phyloP scores from a whole-genome alignment of 2,113 vertebrate species.

The Macrotus californicus region DNA sequence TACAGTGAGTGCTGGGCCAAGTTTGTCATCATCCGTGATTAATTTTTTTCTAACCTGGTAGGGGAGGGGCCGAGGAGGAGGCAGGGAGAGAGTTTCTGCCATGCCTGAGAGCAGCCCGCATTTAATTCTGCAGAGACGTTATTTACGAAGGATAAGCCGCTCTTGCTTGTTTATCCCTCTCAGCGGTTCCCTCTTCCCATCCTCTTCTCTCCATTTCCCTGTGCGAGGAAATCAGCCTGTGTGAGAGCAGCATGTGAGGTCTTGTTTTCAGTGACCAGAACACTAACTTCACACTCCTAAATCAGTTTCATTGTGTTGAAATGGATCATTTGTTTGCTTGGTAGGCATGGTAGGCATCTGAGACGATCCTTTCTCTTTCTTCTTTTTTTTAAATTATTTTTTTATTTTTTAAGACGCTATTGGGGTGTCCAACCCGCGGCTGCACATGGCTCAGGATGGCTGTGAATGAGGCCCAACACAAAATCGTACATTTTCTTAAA shows the following conservation, averaged over 20 bases:
- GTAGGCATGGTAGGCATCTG: too few species aligned
- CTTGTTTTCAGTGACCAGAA: constrained; percentile 45
- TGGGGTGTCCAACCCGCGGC: too few species aligned
- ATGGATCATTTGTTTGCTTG: constrained; percentile 33
- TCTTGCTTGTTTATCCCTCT: background rate
- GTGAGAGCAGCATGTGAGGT: background rate
- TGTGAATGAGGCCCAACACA: too few species aligned
- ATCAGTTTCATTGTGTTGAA: constrained; percentile 56
- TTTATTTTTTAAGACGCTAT: background rate
- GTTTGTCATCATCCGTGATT: constrained; percentile 81
- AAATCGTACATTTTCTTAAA: too few species aligned
- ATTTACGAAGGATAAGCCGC: constrained; percentile 57
- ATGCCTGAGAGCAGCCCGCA: constrained; percentile 67
- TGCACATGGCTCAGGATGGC: too few species aligned
- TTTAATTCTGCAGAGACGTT: constrained; percentile 62
- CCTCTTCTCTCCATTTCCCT: background rate
- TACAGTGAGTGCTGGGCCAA: constrained; percentile 95
- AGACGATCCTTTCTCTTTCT: constrained; percentile 70
- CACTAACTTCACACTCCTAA: constrained; percentile 45
- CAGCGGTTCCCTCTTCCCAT: background rate
- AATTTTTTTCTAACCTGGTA: constrained; percentile 71
- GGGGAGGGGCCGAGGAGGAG: constrained; percentile 49
- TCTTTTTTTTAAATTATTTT: background rate
- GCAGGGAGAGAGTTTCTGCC: constrained; percentile 55
- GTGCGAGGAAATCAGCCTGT: background rate